Conservation (phyloP, 2,888 invertebrate genomes). For the Tenthredo distinguenda region DNA sequence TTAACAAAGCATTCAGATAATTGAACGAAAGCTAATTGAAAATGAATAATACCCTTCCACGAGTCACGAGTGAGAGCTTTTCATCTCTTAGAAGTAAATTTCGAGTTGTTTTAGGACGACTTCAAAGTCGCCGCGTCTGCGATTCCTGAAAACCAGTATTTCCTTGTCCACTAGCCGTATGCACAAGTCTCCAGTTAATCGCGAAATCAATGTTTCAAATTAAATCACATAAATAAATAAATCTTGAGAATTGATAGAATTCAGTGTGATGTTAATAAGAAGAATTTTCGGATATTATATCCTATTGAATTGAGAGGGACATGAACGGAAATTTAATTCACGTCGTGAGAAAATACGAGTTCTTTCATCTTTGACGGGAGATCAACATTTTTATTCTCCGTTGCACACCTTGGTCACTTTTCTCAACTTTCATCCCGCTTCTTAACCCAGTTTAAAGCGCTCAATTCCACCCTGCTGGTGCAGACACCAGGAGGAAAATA, state of each 20-base stretch:
- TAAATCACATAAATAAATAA: not conserved
- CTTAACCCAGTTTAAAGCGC: slow-evolving; percentile 30
- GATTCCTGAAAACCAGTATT: not conserved
- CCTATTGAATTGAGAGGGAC: not conserved
- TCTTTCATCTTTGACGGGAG: slow-evolving; percentile 14
- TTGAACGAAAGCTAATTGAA: slow-evolving; percentile 25
- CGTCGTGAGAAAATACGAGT: not conserved
- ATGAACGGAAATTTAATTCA: not conserved
- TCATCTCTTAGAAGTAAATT: slow-evolving; percentile 6
- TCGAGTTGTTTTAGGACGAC: not conserved
- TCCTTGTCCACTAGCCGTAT: not conserved
- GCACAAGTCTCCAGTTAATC: not conserved
- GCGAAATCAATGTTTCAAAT: not conserved
- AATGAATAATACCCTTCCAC: not conserved
- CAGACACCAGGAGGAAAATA: not conserved
- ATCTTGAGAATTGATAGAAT: not conserved
- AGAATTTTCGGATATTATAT: not conserved
- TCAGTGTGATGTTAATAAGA: not conserved
- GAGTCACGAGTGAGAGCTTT: not conserved
- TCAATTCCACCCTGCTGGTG: not conserved
- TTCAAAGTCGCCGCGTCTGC: not conserved
- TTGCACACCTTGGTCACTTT: slow-evolving; percentile 1
- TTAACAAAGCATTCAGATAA: slow-evolving; percentile 13
- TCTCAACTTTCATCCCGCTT: not conserved
- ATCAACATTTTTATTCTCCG: not conserved